Evolutionary conservation across 2,797 vertebrate species (phyloP).

Genomic region (Gila robusta): DNA sequence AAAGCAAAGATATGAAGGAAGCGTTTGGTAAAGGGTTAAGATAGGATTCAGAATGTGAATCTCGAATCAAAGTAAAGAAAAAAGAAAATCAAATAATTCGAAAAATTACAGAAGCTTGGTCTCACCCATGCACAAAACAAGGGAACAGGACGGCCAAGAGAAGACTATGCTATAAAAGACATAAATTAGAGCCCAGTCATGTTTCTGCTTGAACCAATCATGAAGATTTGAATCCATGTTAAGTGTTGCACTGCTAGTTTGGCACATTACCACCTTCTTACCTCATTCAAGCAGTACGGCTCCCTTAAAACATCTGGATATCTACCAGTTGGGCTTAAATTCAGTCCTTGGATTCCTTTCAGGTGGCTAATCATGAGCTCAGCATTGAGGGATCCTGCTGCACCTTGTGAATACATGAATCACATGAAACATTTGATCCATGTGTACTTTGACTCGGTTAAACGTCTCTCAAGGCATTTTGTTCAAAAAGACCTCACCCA

Average conservation of each 20-base stretch:
- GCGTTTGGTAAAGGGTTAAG: constrained; percentile 11
- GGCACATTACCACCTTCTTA: constrained; percentile 1
- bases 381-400: constrained; percentile 36
- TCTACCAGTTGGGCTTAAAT: constrained; percentile 38
- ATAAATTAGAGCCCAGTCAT: constrained; percentile 65
- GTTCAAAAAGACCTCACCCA: constrained; percentile 27
- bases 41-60: neutral
- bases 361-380: constrained; percentile 32
- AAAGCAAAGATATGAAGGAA: neutral
- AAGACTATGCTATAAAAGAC: constrained; percentile 45
- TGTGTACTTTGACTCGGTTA: constrained; percentile 49
- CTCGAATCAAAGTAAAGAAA: neutral
- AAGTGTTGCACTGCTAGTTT: constrained; percentile 9
- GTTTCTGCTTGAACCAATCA: constrained; percentile 56
- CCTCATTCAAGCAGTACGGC: neutral
- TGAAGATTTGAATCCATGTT: constrained; percentile 48
- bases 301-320: constrained; percentile 42
- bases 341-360: constrained; percentile 39
- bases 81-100: constrained; percentile 27
- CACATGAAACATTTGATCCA: constrained; percentile 47
- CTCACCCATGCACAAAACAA: constrained; percentile 39
- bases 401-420: constrained; percentile 48
- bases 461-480: constrained; percentile 35
- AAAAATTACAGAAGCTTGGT: constrained; percentile 19
- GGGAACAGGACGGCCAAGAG: constrained; percentile 48